Conservation (phyloP, 2,797 vertebrate genomes). For the Diceros bicornis region DNA sequence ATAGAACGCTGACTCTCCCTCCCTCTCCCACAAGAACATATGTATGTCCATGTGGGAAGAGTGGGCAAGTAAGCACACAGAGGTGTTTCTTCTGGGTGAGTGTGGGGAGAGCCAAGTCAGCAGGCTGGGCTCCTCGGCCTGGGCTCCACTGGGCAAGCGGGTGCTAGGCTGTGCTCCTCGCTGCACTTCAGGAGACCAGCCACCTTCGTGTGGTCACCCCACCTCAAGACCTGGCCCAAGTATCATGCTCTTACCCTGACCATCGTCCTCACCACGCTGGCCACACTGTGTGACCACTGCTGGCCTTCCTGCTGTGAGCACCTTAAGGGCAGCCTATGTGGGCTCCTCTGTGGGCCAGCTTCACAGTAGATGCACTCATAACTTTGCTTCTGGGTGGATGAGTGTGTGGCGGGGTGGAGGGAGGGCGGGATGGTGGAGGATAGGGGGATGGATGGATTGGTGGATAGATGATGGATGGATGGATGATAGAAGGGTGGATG, state of each 20-base stretch:
- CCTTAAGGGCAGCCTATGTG: not conserved
- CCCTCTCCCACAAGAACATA: too few species aligned
- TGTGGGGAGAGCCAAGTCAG: not conserved
- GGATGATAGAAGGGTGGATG: not conserved
- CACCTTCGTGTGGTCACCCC: not conserved
- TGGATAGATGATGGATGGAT: not conserved
- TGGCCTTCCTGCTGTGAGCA: not conserved
- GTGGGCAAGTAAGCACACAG: not conserved
- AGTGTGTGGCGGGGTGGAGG: not conserved
- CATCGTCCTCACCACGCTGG: not conserved
- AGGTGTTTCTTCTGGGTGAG: not conserved
- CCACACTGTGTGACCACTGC: not conserved
- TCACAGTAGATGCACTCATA: not conserved
- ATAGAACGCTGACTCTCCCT: fast-evolving
- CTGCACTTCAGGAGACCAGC: not conserved
- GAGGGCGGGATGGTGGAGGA: fast-evolving
- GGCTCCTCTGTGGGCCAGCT: not conserved
- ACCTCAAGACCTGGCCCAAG: not conserved
- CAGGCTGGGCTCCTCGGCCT: not conserved
- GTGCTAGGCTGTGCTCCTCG: not conserved
- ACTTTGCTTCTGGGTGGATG: not conserved
- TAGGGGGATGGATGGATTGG: not conserved
- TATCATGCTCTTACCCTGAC: not conserved
- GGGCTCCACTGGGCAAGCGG: fast-evolving
- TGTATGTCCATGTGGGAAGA: not conserved